A percentile compares a stretch with the other conserved stretches of the same genome.
These are phyloP conservation scores for Belgica antarctica DNA, from an alignment of 2,888 invertebrate species.

Conservation along the genomic window DNA sequence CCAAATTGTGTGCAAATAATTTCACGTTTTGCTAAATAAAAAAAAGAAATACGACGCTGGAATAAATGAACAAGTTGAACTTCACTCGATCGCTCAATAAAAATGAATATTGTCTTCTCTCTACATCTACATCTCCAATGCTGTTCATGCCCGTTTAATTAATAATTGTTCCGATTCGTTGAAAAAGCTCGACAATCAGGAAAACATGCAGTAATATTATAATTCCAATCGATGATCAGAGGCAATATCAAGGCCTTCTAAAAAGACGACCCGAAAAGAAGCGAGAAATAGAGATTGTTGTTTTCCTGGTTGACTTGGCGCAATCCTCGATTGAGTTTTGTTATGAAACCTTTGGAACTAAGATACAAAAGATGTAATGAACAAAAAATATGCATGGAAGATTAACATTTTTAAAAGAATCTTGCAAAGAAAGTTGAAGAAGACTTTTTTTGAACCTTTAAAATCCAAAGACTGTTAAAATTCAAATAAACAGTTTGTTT, in stretches of 20 bases:
- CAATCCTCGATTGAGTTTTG: background rate
- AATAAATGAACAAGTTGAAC: background rate
- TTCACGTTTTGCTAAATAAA: background rate
- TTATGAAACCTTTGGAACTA: too few relatives aligned
- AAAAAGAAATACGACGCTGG: background rate
- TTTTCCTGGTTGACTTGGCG: background rate
- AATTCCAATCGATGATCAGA: background rate
- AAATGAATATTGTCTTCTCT: background rate
- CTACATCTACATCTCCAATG: background rate
- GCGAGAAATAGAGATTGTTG: background rate
- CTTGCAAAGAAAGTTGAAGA: too few relatives aligned
- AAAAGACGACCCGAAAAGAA: background rate
- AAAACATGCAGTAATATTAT: conserved; percentile 24
- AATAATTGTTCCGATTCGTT: background rate
- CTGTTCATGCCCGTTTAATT: conserved; percentile 21
- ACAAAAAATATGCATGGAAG: too few relatives aligned
- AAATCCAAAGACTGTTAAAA: too few relatives aligned
- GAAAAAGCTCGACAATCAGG: conserved; percentile 11
- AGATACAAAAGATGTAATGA: too few relatives aligned
- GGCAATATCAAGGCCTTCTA: background rate
- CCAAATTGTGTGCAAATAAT: conserved; percentile 2
- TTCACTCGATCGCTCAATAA: background rate
- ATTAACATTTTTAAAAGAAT: too few relatives aligned
- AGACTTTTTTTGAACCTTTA: too few relatives aligned
- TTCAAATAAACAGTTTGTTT: too few relatives aligned